A percentile compares a stretch with the other conserved stretches of the same genome.
These are phyloP conservation scores for Montipora cactus DNA, from an alignment of 64 coral and sea anemone genomes.

Conservation along the genomic window DNA sequence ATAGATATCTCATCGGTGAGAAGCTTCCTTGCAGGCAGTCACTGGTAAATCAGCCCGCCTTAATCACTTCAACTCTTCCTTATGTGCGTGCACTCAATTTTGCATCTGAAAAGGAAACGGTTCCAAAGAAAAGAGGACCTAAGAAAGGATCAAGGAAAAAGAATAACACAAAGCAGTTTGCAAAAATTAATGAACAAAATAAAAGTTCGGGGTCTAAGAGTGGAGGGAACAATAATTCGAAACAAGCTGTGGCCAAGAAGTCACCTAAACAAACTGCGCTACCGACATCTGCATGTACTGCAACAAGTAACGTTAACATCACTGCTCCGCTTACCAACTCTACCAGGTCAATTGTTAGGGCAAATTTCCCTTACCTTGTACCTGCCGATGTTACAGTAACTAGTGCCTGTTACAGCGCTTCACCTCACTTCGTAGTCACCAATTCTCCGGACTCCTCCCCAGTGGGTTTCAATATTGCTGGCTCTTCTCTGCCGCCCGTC, in stretches of 20 bases:
- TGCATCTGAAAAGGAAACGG: not conserved
- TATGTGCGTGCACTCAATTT: conserved; percentile 41
- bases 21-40: not conserved
- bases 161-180: not conserved
- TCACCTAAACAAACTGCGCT: not conserved
- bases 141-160: conserved; percentile 7
- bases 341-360: not conserved
- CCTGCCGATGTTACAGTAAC: not conserved
- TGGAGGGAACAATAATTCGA: not conserved
- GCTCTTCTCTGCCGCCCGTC: not conserved
- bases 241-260: not conserved
- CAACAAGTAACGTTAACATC: not conserved
- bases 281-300: not conserved
- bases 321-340: not conserved
- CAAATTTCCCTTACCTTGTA: not conserved
- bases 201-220: not conserved
- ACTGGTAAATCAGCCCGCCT: not conserved
- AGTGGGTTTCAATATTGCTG: not conserved
- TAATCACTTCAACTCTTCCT: conserved; percentile 29
- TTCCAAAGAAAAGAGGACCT: not conserved
- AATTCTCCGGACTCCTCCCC: not conserved
- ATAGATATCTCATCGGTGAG: not conserved
- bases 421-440: not conserved
- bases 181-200: not conserved
- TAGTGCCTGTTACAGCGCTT: not conserved